Evolutionary conservation across 2,888 invertebrate genomes (phyloP), one percentile per base, ranked within the genome.

Genomic region (Noctua pronuba): DNA sequence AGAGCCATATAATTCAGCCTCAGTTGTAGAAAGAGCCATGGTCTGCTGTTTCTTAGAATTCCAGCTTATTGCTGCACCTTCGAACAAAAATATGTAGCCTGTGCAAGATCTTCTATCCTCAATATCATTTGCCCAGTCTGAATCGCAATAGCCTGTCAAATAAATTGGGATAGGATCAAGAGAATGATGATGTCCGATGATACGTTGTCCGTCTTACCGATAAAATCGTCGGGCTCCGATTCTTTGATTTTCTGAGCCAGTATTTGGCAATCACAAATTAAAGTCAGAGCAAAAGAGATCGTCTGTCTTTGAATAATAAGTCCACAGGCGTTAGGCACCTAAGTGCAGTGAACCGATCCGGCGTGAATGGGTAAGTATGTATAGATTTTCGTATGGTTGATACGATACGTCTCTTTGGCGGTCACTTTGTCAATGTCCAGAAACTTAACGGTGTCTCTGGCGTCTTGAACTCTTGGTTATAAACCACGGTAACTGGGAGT

Each of bases 301-400:
- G 24, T 52, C 49, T 35, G 8, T 35, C 60, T 62, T 49, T 60
- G 21, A 74, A 44, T 79, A 65, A 76, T 46, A 49, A 62, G 41
- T 52, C 52, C 31, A 69, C 28, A 66, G 24, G 18, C 41, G n/a
- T 68, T 38, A 28, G 11, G 60, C 41, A 41, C 13, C 41, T 13
- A 28, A 35, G 64, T 60, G 38, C 55, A 55, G 28, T 60, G 68
- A 77, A 75, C 73, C 70, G 72, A 81, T 77, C 68, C 52, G 44
- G 13, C 31, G 52, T 74, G 55, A 55, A 58, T 79, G 31, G 18
- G 60, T 60, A 18, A 18, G 31, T 60, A 62, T 21, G 60, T 62
- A 84, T 86, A 84, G 87, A 81, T 81, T 77, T 84, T 83, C 74
- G 70, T 77, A 71, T 81, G 83, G 86, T 85, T 82, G 79, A 86